A percentile compares a stretch with the other conserved stretches of the same genome.
Conservation (phyloP, 2,888 invertebrate species). For the Lottia scabra region DNA sequence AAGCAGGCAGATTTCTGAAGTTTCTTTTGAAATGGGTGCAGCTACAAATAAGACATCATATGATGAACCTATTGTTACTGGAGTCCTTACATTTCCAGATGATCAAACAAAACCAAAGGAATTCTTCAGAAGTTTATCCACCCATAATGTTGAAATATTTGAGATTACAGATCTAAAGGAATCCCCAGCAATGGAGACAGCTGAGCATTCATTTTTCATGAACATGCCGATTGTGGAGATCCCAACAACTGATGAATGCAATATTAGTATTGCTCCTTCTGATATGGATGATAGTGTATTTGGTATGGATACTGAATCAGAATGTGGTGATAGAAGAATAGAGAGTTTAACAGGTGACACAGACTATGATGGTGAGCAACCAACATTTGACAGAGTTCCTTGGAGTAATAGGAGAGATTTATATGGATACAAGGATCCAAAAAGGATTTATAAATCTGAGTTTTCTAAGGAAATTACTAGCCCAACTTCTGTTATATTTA, state of each 20-base stretch:
- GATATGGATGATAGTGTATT: constrained; percentile 20
- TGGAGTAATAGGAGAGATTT: constrained; percentile 1
- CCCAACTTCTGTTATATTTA: not conserved
- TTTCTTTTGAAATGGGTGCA: constrained; percentile 14
- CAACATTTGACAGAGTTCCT: constrained; percentile 10
- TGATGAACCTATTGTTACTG: not conserved
- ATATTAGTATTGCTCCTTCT: constrained; percentile 12
- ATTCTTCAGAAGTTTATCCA: not conserved
- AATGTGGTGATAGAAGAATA: constrained; percentile 8
- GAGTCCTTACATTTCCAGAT: not conserved
- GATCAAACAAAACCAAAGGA: not conserved
- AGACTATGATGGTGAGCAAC: constrained; percentile 7
- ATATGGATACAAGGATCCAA: constrained; percentile 13
- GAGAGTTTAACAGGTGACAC: constrained; percentile 9
- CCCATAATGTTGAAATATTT: not conserved
- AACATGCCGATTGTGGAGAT: constrained; percentile 14
- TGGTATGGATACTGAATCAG: constrained; percentile 18
- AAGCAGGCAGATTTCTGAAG: constrained; percentile 15
- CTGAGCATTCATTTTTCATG: constrained; percentile 8
- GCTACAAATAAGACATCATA: not conserved
- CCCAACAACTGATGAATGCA: constrained; percentile 17
- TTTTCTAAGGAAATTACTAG: constrained; percentile 10
- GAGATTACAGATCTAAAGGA: not conserved
- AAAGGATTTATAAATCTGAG: constrained; percentile 11
- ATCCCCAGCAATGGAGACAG: not conserved